Evolutionary conservation across 2,113 vertebrate genomes (phyloP), one percentile per base, ranked within the genome.

Genomic region (Odocoileus virginianus): DNA sequence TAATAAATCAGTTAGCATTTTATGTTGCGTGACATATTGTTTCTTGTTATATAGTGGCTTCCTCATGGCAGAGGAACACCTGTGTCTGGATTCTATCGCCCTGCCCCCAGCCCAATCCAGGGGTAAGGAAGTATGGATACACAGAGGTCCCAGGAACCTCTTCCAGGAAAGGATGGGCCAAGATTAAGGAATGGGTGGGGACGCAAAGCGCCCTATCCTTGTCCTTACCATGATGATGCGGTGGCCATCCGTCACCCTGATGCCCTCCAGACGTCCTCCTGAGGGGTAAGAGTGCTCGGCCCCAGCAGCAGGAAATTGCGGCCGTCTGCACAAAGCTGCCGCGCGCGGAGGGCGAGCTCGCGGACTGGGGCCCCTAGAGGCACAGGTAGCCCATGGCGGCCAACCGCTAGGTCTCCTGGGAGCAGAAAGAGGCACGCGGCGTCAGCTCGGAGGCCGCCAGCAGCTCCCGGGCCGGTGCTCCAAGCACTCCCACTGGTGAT

Each of bases 391-490:
- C 99, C 85, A 99, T 98, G 58, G 99, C 99, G 0, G 99, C 99
- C 0, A 99, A 99, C 98, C 99, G 99, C 98, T 99, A 99, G 98
- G 99, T 99, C 99, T 99, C 99, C 86, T 99, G 99, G 0, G 99
- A 99, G 0, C 99, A 99, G 81, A 99, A 98, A 91, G 99, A 99
- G 0, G 99, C 99, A 47, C 99, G 98, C 36, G 99, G 98, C 71
- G 99, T 99, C 98, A 99, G 99, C 99, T 99, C 99, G 95, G 99
- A 99, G 98, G 99, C 99, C 96, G 99, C 99, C 16, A 99, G 99
- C 95, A 99, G 99, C 98, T 99, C 8, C 99, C 0, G 99, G 98
- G 0, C 99, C 0, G 99, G 99, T 97, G 99, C 99, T 96, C 99
- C 99, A 97, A 98, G 99, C 99, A 11, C 99, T 99, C 97, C 99